These are phyloP conservation scores for Rhynchotus rufescens DNA, from an alignment of 2,797 vertebrate species.

Conservation along the genomic window DNA sequence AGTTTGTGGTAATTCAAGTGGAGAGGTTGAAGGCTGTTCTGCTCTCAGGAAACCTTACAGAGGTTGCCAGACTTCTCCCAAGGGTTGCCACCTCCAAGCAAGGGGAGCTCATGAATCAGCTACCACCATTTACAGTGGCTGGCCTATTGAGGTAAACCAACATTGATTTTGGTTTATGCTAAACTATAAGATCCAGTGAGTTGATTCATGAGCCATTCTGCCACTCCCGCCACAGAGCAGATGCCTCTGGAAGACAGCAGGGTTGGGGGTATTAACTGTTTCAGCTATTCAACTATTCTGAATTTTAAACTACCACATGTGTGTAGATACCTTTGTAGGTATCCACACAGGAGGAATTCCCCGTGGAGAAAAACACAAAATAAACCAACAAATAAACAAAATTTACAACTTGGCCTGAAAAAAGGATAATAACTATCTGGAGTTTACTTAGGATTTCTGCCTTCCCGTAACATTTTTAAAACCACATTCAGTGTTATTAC, in stretches of 20 bases:
- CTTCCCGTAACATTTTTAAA: neutral
- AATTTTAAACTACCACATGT: neutral
- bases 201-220: neutral
- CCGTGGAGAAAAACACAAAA: neutral
- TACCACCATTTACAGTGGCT: neutral
- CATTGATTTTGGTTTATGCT: conserved; percentile 57
- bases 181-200: conserved; percentile 5
- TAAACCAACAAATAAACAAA: neutral
- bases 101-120: neutral
- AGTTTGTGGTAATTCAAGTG: neutral
- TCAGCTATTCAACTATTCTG: neutral
- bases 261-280: neutral
- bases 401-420: conserved; percentile 6
- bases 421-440: neutral
- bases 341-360: neutral
- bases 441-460: neutral
- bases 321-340: neutral
- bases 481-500: neutral
- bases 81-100: neutral
- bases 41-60: neutral
- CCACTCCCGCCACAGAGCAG: neutral
- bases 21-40: neutral
- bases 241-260: neutral
- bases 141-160: conserved; percentile 50
- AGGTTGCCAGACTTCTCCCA: neutral